Conservation (phyloP, 1,140 invertebrate genomes). For the Drosophila guanche region DNA sequence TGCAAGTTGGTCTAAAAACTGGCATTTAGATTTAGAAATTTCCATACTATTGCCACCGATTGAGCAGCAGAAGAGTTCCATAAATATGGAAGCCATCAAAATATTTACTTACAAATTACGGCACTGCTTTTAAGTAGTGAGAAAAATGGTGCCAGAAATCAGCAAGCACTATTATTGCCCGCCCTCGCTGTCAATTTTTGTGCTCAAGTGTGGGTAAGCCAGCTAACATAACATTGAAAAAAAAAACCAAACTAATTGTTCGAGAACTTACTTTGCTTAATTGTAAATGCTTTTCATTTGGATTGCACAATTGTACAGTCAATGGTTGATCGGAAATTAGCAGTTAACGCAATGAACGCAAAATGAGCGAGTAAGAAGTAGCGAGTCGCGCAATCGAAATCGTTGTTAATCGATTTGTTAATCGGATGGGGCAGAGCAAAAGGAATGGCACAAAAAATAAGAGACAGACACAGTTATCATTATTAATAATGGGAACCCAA, state of each 20-base stretch:
- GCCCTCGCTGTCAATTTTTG: conserved; percentile 31
- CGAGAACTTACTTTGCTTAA: conserved; percentile 77
- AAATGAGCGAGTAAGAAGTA: conserved; percentile 33
- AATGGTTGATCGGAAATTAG: conserved; percentile 51
- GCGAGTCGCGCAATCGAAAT: conserved; percentile 13
- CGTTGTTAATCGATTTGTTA: no score
- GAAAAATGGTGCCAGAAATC: not conserved
- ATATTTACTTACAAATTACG: no score
- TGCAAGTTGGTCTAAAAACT: no score
- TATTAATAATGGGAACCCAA: conserved; percentile 30
- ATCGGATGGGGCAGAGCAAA: conserved; percentile 56
- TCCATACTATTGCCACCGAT: no score
- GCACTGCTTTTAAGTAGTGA: no score
- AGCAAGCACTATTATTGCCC: conserved; percentile 2
- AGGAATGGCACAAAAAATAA: conserved; percentile 47
- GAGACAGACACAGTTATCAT: conserved; percentile 33
- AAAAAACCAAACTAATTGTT: conserved; percentile 53
- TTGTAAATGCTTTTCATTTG: conserved; percentile 75
- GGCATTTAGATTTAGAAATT: no score
- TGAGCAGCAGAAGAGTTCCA: no score
- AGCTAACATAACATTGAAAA: conserved; percentile 51
- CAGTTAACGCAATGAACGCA: conserved; percentile 54
- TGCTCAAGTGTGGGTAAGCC: conserved; percentile 24
- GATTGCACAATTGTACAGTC: conserved; percentile 29
- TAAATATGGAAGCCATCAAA: no score